A percentile compares a stretch with the other conserved stretches of the same genome.
Conservation (phyloP, 2,888 invertebrate species). For the Chloromyia formosa region DNA sequence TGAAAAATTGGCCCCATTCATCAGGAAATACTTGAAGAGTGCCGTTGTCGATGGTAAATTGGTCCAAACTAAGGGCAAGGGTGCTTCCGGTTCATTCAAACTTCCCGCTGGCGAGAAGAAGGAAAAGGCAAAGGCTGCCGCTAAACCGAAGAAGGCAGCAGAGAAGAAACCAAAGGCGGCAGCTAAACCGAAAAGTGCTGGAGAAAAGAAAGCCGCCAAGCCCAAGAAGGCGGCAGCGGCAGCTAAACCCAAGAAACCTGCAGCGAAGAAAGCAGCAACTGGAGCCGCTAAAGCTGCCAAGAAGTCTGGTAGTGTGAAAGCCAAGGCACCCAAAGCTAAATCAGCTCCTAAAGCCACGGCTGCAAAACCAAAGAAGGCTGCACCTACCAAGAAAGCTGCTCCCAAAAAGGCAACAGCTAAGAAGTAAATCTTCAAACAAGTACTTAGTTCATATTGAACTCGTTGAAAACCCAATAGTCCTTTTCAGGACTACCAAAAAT, state of each 20-base stretch:
- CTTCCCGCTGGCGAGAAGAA: conserved; percentile 50
- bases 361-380: conserved; percentile 33
- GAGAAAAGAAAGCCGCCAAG: conserved; percentile 39
- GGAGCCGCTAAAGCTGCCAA: conserved; percentile 28
- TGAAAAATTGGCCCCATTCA: conserved; percentile 69
- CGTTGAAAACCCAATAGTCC: too few relatives aligned
- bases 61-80: conserved; percentile 54
- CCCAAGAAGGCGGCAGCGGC: conserved; percentile 26
- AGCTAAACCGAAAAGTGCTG: conserved; percentile 43
- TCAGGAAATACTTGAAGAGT: conserved; percentile 68
- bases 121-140: conserved; percentile 38
- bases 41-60: conserved; percentile 67
- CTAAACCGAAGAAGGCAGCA: conserved; percentile 5
- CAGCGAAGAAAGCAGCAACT: conserved; percentile 1
- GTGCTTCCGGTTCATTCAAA: conserved; percentile 53
- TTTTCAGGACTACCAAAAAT: too few relatives aligned
- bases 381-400: conserved; percentile 23
- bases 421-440: conserved; percentile 21
- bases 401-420: not conserved
- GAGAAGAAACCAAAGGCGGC: not conserved
- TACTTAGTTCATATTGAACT: too few relatives aligned
- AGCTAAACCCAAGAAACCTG: not conserved
- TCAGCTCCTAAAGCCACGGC: conserved; percentile 8
- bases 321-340: conserved; percentile 8
- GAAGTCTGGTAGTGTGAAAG: conserved; percentile 26